phyloP scores from a whole-genome alignment of 2,113 vertebrate genomes.

The Lanius collurio region DNA sequence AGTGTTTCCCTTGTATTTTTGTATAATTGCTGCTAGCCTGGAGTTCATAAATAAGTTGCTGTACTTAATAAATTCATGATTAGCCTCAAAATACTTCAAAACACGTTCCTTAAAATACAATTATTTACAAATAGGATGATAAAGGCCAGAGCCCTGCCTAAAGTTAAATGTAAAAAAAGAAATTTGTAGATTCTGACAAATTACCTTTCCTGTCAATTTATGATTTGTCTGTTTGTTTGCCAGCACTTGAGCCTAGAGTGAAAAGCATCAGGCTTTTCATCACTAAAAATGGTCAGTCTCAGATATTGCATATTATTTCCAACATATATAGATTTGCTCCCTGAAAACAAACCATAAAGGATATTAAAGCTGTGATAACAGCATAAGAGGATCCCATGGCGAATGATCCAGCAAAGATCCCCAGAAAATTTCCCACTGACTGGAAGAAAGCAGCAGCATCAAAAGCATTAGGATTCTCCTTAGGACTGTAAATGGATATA shows the following conservation, averaged over 20 bases:
- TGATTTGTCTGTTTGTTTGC: not conserved
- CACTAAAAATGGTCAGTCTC: not conserved
- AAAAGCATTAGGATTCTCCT: constrained; percentile 76
- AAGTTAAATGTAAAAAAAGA: not conserved
- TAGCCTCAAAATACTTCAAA: not conserved
- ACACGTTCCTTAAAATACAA: not conserved
- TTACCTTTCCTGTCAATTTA: not conserved
- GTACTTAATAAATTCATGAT: not conserved
- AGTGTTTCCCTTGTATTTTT: not conserved
- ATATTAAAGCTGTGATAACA: constrained; percentile 86
- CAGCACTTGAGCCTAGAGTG: not conserved
- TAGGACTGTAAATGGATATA: constrained; percentile 81
- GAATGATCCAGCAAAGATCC: constrained; percentile 82
- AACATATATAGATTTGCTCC: not conserved
- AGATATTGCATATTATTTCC: not conserved
- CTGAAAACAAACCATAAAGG: constrained; percentile 71
- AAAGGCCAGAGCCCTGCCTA: not conserved
- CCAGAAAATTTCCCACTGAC: constrained; percentile 81
- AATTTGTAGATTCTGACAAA: not conserved
- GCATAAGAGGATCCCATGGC: constrained; percentile 82
- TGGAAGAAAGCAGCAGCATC: constrained; percentile 77
- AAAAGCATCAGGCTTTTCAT: not conserved
- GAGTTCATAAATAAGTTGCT: not conserved
- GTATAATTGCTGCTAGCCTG: not conserved
- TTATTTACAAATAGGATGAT: not conserved